A percentile compares a stretch with the other conserved stretches of the same genome.
These are phyloP conservation scores for Timandra comae DNA, from an alignment of 2,888 invertebrate species.

Conservation along the genomic window DNA sequence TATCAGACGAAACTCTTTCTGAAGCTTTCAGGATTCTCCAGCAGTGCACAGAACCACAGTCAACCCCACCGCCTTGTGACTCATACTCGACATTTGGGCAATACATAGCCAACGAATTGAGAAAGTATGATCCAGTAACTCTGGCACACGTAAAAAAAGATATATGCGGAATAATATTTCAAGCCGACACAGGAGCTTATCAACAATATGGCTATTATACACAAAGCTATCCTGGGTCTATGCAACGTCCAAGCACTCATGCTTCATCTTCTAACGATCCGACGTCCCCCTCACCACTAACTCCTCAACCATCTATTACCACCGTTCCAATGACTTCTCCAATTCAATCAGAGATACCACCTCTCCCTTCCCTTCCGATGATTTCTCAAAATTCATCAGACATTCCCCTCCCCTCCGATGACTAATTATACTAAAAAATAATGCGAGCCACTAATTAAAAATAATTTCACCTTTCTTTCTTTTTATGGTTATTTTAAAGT, in stretches of 20 bases:
- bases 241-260: slow-evolving; percentile 7
- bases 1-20: slow-evolving; percentile 11
- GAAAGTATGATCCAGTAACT: slow-evolving; percentile 11
- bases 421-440: no score
- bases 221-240: slow-evolving; percentile 4
- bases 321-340: no score
- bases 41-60: slow-evolving; percentile 9
- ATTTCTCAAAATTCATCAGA: no score
- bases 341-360: no score
- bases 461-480: no score
- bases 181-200: slow-evolving; percentile 11
- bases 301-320: no score
- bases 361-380: no score
- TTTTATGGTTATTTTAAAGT: no score
- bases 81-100: slow-evolving; percentile 8
- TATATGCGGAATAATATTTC: slow-evolving; percentile 12
- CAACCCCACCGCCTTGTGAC: slow-evolving; percentile 8
- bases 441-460: no score
- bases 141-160: slow-evolving; percentile 10
- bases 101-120: slow-evolving; percentile 13
- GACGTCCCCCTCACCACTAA: slow-evolving; percentile 3
- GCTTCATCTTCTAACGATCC: slow-evolving; percentile 3
- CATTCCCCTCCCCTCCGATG: no score
- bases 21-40: slow-evolving; percentile 11
- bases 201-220: slow-evolving; percentile 6